These are phyloP conservation scores for Montifringilla adamsi DNA, from an alignment of 2,113 vertebrate species.

Conservation along the genomic window DNA sequence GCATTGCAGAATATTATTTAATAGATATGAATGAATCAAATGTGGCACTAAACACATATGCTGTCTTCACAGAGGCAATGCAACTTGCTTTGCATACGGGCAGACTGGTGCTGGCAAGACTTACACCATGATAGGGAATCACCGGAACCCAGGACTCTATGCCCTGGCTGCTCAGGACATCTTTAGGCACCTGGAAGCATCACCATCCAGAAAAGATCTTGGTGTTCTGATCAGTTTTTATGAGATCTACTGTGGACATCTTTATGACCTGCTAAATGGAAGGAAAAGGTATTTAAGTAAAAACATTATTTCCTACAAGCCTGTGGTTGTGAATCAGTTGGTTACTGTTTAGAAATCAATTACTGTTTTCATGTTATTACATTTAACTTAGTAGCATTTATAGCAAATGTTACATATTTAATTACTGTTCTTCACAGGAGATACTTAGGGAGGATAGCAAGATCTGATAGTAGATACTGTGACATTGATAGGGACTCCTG, in stretches of 20 bases:
- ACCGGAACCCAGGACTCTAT: slow-evolving; percentile 82
- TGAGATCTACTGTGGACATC: slow-evolving; percentile 93
- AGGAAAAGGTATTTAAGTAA: slow-evolving; percentile 81
- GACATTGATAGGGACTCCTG: neutral
- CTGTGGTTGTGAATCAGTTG: neutral
- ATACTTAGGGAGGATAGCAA: neutral
- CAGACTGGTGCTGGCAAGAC: slow-evolving; percentile 94
- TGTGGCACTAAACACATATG: neutral
- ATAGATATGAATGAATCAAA: neutral
- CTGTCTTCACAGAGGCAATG: slow-evolving; percentile 80
- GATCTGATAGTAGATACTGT: neutral
- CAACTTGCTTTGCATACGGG: slow-evolving; percentile 91
- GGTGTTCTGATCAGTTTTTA: slow-evolving; percentile 89
- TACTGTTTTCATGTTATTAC: neutral
- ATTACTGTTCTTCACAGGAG: neutral
- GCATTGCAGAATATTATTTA: neutral
- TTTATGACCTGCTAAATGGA: slow-evolving; percentile 87
- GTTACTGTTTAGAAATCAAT: neutral
- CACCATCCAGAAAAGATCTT: slow-evolving; percentile 56
- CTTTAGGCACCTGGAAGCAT: slow-evolving; percentile 78
- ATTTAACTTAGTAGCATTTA: neutral
- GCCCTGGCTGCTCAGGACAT: slow-evolving; percentile 86
- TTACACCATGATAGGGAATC: slow-evolving; percentile 89
- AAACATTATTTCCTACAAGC: neutral
- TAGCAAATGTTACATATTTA: neutral